phyloP scores from a whole-genome alignment of 2,113 vertebrate species.

The Collichthys lucidus region DNA sequence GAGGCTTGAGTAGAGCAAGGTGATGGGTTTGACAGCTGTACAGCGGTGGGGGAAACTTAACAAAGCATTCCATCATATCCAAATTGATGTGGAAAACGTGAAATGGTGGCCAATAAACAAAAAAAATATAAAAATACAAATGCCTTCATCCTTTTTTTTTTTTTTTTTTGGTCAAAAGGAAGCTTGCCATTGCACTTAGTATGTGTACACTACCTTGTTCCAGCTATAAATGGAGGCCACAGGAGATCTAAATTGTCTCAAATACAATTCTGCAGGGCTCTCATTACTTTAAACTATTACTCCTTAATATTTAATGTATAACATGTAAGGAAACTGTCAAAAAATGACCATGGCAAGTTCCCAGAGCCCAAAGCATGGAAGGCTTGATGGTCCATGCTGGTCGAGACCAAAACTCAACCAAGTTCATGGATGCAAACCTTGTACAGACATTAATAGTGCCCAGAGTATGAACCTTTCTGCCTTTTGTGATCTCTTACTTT shows the following conservation, averaged over 20 bases:
- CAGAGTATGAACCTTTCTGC: too few relatives aligned
- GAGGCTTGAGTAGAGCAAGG: constrained; percentile 54
- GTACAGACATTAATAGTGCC: too few relatives aligned
- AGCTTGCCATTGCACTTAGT: background rate
- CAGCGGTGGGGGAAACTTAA: constrained; percentile 52
- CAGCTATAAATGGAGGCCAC: background rate
- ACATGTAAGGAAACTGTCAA: too few relatives aligned
- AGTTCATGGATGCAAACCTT: too few relatives aligned
- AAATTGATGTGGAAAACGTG: constrained; percentile 84
- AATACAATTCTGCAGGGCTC: background rate
- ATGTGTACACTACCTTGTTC: background rate
- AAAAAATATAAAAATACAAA: constrained; percentile 80
- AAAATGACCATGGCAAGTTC: too few relatives aligned
- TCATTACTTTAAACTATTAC: too few relatives aligned
- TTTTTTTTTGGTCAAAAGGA: background rate
- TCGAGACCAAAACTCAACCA: too few relatives aligned
- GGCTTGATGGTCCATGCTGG: too few relatives aligned
- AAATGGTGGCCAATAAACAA: constrained; percentile 96
- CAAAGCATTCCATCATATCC: constrained; percentile 88
- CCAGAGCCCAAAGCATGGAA: too few relatives aligned
- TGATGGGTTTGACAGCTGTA: constrained; percentile 59
- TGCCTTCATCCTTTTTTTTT: constrained; percentile 3
- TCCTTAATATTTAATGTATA: too few relatives aligned
- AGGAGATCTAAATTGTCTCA: background rate
- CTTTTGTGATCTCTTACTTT: too few relatives aligned